phyloP scores from a whole-genome alignment of 1,140 invertebrate species.

The Meteorus sp. region DNA sequence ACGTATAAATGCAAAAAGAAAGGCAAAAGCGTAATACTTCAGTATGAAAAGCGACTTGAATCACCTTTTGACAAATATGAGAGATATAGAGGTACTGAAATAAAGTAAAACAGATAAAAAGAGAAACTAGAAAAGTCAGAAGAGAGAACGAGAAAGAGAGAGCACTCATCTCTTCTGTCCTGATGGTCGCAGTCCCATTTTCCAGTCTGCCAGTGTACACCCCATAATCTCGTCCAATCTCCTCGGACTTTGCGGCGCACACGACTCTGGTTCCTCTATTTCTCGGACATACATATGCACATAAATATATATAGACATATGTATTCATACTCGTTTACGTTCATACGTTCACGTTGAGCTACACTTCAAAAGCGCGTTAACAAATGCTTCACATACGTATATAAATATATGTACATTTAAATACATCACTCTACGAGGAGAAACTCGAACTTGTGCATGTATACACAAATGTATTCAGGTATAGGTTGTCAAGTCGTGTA shows the following conservation, averaged over 20 bases:
- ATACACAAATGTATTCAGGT: too few relatives aligned
- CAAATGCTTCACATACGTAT: background rate
- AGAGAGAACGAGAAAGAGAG: too few relatives aligned
- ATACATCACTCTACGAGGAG: too few relatives aligned
- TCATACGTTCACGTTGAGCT: too few relatives aligned
- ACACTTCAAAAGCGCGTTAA: background rate
- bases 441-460: too few relatives aligned
- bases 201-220: slow-evolving; percentile 16
- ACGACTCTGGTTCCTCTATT: background rate
- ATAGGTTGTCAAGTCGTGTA: too few relatives aligned
- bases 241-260: background rate
- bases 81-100: too few relatives aligned
- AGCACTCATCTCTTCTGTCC: background rate
- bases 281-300: slow-evolving; percentile 18
- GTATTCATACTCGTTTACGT: too few relatives aligned
- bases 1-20: background rate
- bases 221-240: slow-evolving; percentile 18
- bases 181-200: background rate
- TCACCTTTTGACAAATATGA: too few relatives aligned
- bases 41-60: background rate
- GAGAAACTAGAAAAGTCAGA: too few relatives aligned
- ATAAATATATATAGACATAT: background rate
- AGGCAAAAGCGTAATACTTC: background rate
- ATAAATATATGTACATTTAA: background rate
- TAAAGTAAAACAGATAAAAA: too few relatives aligned